Evolutionary conservation across 1,140 invertebrate genomes (phyloP).

Genomic region (Panulirus ornatus): DNA sequence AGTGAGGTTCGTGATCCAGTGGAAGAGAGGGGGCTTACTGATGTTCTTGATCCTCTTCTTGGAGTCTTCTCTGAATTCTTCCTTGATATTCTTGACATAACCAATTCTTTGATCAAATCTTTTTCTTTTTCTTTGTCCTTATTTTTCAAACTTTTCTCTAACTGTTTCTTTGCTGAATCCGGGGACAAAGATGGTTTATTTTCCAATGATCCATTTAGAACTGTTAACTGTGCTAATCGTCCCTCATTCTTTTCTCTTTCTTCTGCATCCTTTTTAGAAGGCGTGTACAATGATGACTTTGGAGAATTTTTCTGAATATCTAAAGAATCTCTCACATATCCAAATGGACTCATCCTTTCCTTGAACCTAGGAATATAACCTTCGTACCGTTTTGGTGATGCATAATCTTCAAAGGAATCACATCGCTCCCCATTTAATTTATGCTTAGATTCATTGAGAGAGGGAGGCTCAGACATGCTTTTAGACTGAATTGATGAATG

Average conservation of each 20-base stretch:
- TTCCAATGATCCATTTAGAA: slow-evolving; percentile 79
- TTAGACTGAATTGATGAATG: not conserved
- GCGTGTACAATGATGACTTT: slow-evolving; percentile 69
- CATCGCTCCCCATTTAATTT: slow-evolving; percentile 54
- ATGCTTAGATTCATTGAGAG: slow-evolving; percentile 21
- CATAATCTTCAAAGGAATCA: slow-evolving; percentile 56
- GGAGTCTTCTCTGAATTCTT: slow-evolving; percentile 75
- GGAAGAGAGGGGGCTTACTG: slow-evolving; percentile 78
- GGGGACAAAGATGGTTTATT: slow-evolving; percentile 27
- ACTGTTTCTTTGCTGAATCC: slow-evolving; percentile 57
- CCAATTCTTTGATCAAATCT: slow-evolving; percentile 86
- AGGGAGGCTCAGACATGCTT: slow-evolving; percentile 48
- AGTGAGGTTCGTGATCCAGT: slow-evolving; percentile 61
- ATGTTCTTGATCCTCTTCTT: slow-evolving; percentile 78
- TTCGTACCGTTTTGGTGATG: slow-evolving; percentile 79
- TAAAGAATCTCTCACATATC: slow-evolving; percentile 85
- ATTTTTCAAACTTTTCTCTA: slow-evolving; percentile 47
- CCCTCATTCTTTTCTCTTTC: slow-evolving; percentile 51
- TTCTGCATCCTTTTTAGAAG: slow-evolving; percentile 35
- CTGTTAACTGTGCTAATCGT: not conserved
- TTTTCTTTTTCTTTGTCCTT: slow-evolving; percentile 83
- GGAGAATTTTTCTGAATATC: slow-evolving; percentile 82
- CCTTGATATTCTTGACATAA: slow-evolving; percentile 85
- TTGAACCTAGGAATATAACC: slow-evolving; percentile 85
- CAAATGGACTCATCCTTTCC: slow-evolving; percentile 85